Conservation (phyloP, 2,113 vertebrate genomes). For the Gymnarchus niloticus region DNA sequence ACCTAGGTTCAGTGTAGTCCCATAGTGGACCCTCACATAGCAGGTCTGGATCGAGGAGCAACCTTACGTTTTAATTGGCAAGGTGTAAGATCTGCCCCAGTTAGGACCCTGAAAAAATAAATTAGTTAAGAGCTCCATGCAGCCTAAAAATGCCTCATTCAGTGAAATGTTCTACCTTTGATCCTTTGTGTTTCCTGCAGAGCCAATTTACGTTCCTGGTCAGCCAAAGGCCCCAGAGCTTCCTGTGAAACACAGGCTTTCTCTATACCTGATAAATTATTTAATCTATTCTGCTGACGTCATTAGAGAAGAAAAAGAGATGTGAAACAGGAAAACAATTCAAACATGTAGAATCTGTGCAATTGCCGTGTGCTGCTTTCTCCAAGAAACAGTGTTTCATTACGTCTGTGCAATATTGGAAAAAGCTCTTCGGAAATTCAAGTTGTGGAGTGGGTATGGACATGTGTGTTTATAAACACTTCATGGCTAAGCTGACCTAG, state of each 20-base stretch:
- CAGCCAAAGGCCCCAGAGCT: background rate
- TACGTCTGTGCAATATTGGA: too few species aligned
- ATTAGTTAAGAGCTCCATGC: constrained; percentile 2
- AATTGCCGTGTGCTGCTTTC: background rate
- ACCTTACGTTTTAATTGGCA: constrained; percentile 35
- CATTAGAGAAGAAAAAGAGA: background rate
- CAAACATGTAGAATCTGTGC: background rate
- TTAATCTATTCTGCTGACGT: background rate
- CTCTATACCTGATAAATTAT: background rate
- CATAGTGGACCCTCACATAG: background rate
- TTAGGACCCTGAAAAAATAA: constrained; percentile 29
- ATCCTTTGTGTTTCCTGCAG: constrained; percentile 1
- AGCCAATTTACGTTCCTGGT: background rate
- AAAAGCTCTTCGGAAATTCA: too few species aligned
- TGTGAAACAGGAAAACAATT: background rate
- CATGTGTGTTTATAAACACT: constrained; percentile 10
- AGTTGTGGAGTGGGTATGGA: background rate
- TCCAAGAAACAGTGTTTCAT: background rate
- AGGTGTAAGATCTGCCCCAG: constrained; percentile 51
- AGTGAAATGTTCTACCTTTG: constrained; percentile 9
- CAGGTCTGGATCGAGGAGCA: background rate
- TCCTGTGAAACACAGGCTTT: background rate
- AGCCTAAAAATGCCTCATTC: background rate
- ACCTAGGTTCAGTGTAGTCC: background rate
- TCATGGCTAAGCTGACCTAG: constrained; percentile 1